Evolutionary conservation across 2,888 invertebrate genomes (phyloP).

Genomic region (Dione juno): DNA sequence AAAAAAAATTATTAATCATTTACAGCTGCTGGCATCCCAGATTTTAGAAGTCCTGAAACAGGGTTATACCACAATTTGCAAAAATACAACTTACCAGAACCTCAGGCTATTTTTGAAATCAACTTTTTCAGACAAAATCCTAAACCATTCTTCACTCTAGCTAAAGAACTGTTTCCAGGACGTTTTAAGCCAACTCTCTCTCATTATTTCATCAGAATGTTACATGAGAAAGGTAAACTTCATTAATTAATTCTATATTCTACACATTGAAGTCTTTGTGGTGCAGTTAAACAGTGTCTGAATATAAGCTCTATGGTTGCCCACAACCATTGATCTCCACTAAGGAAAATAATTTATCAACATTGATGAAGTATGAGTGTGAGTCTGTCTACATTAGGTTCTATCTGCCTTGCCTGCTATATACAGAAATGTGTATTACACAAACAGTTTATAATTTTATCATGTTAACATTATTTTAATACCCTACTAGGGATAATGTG

Average conservation of each 20-base stretch:
- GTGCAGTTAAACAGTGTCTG: no score
- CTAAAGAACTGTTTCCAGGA: slow-evolving; percentile 95
- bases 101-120: slow-evolving; percentile 96
- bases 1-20: slow-evolving; percentile 37
- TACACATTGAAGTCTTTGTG: no score
- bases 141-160: slow-evolving; percentile 95
- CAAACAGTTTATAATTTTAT: no score
- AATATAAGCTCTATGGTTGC: no score
- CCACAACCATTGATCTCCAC: no score
- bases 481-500: no score
- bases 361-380: background rate
- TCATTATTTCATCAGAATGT: slow-evolving; percentile 94
- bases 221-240: slow-evolving; percentile 89
- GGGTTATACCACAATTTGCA: slow-evolving; percentile 96
- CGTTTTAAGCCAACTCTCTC: slow-evolving; percentile 93
- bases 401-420: background rate
- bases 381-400: background rate
- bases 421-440: no score
- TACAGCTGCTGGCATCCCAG: slow-evolving; percentile 97
- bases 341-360: no score
- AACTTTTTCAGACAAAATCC: slow-evolving; percentile 94
- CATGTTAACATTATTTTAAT: no score
- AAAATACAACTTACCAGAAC: slow-evolving; percentile 95
- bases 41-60: slow-evolving; percentile 96
- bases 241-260: background rate